Conservation (phyloP, 2,888 invertebrate genomes). For the Lysandra bellargus region DNA sequence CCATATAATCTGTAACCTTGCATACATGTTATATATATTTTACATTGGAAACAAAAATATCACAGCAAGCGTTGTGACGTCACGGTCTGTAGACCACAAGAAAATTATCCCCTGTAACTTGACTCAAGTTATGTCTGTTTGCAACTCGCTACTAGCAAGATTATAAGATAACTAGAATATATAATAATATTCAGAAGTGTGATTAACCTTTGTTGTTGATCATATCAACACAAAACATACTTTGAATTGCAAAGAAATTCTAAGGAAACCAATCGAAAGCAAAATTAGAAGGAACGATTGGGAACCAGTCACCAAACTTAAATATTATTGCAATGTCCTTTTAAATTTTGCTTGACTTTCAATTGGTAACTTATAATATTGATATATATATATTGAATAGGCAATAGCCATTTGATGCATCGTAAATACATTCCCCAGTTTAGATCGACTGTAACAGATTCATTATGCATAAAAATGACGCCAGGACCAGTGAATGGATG, state of each 20-base stretch:
- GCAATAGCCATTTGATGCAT: neutral
- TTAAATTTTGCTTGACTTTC: too few relatives aligned
- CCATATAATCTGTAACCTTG: neutral
- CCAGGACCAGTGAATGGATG: conserved; percentile 3
- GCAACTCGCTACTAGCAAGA: conserved; percentile 42
- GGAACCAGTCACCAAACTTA: too few relatives aligned
- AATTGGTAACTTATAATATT: neutral
- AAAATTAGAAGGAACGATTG: too few relatives aligned
- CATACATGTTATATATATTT: neutral
- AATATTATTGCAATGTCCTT: too few relatives aligned
- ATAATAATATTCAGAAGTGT: conserved; percentile 42
- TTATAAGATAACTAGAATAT: conserved; percentile 51
- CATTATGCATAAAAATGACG: conserved; percentile 15
- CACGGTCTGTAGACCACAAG: conserved; percentile 41
- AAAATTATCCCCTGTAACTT: conserved; percentile 45
- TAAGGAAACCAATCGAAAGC: too few relatives aligned
- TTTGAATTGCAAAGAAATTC: conserved; percentile 46
- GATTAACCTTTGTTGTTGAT: conserved; percentile 54
- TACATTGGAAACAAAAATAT: neutral
- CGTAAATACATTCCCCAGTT: conserved; percentile 3
- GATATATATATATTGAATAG: neutral
- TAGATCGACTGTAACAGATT: conserved; percentile 5
- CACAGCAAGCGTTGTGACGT: conserved; percentile 11
- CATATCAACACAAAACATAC: conserved; percentile 55
- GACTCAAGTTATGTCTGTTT: conserved; percentile 48